A percentile compares a stretch with the other conserved stretches of the same genome.
These are phyloP conservation scores for Tauraco hartlaubi DNA, from an alignment of 2,797 vertebrate species.

Conservation along the genomic window DNA sequence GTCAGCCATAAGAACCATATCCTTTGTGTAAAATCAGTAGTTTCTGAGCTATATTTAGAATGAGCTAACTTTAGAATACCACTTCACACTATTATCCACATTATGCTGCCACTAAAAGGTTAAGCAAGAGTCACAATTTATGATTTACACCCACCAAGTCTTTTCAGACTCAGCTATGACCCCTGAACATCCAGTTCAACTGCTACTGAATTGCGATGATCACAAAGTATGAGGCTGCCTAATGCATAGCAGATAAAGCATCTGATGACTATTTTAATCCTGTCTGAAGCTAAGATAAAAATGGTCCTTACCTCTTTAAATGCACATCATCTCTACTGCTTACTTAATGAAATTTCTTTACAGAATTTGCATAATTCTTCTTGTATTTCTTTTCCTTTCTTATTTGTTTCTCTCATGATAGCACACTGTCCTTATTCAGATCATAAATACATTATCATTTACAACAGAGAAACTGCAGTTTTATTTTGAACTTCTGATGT, in stretches of 20 bases:
- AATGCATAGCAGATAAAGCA: neutral
- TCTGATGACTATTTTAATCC: neutral
- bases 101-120: neutral
- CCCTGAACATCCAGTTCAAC: neutral
- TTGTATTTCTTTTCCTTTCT: neutral
- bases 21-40: constrained; percentile 1
- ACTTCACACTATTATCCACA: neutral
- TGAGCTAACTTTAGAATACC: neutral
- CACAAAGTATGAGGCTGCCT: neutral
- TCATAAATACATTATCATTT: neutral
- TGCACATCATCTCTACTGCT: neutral
- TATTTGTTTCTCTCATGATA: neutral
- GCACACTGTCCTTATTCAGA: neutral
- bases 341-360: neutral
- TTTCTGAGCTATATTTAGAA: constrained; percentile 27
- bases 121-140: neutral
- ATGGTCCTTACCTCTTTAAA: neutral
- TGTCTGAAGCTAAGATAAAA: neutral
- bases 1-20: neutral
- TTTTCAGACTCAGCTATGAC: neutral
- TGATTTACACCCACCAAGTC: neutral
- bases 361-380: neutral
- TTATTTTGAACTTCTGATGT: neutral
- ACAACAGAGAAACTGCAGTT: neutral
- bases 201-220: neutral